Evolutionary conservation across 1,140 invertebrate species (phyloP), one percentile per base, ranked within the genome.

Genomic region (Rhagoletis zephyria): DNA sequence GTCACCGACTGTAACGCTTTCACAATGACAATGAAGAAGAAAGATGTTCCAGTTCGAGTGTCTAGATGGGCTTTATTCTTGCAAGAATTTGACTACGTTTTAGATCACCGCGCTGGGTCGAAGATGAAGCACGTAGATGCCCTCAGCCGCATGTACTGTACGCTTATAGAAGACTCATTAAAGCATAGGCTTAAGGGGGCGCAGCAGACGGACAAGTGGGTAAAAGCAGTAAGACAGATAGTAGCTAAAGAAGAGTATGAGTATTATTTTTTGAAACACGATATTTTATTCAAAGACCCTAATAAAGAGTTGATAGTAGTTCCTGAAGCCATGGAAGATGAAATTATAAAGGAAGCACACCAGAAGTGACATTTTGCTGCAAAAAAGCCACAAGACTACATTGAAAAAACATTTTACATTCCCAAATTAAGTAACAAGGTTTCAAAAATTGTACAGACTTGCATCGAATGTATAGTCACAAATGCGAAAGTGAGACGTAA

Each of bases 351-450:
- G 45, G 89, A 70, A 74, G 89, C 30, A 30, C 30, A 30, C 30
- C 30, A 30, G 30, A 30, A 30, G 30, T 30, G 30, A 30, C 30
- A 30, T 30, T 30, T 30, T 30, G 30, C 30, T 88, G 6, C 93
- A 93, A 85, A 90, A 45, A 94, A 94, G 87, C 93, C 90, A 1
- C 89, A 91, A 88, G 91, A 92, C 90, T 94, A 2, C 88, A 87
- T n/a, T 89, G 90, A 67, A 40, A 67, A 67, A 67, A 67, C 9
- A n/a, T 67, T 67, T 67, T 67, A 67, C n/a, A 30, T 30, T 30
- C 30, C 30, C 30, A 30, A 30, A 30, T 30, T 30, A 30, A 30
- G 30, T 30, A 30, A 67, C n/a, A 12, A 6, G 5, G n/a, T 6
- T 6, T n/a, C 16, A 12, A n/a, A 7, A 5, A 7, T 67, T 67